Evolutionary conservation across 2,888 invertebrate genomes (phyloP), one percentile per base, ranked within the genome.

Genomic region (Elmis aenea): DNA sequence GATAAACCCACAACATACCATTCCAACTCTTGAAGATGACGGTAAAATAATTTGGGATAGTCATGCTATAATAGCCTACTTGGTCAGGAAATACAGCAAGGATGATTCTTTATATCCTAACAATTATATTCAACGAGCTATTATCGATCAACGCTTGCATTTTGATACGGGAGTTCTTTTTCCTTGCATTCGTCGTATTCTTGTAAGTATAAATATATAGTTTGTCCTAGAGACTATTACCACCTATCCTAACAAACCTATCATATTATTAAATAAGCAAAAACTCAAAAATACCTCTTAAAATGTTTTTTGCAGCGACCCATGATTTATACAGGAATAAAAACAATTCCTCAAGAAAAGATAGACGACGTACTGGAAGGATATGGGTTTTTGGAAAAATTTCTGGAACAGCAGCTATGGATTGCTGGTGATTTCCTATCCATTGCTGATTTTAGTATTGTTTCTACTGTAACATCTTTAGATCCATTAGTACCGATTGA

Each of bases 1-100:
- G 78, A 70, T 81, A 52, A 81, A 81, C 54, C 76, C 76, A 2
- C 68, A 78, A 15, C 75, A 75, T 45, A 72, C 78, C 50, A 73
- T 83, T 11, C 83, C 83, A 13, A 75, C 75, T 1, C 52, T 83
- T 42, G 62, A 72, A 24, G 73, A 74, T 27, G 69, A 72, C 38
- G 67, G 71, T 10, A 65, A 69, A 3, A 69, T 70, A 16, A 59
- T 76, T 3, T 67, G 66, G 65, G 83, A 83, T 53, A 81, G 81
- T 38, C 80, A 81, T 50, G 80, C 78, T 0, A 81, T 82, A 47
- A 71, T 61, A 27, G 57, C 72, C 1, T 81, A 81, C 52, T 61
- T 83, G 28, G 75, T 77, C 26, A 69, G 66, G 25, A 74, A 75
- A 54, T 80, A 77, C 45, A 70, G 65, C 6, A 62, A 66, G 5